Base-by-base conservation (phyloP, 2,797 vertebrate genomes). In the Peromyscus eremicus region DNA sequence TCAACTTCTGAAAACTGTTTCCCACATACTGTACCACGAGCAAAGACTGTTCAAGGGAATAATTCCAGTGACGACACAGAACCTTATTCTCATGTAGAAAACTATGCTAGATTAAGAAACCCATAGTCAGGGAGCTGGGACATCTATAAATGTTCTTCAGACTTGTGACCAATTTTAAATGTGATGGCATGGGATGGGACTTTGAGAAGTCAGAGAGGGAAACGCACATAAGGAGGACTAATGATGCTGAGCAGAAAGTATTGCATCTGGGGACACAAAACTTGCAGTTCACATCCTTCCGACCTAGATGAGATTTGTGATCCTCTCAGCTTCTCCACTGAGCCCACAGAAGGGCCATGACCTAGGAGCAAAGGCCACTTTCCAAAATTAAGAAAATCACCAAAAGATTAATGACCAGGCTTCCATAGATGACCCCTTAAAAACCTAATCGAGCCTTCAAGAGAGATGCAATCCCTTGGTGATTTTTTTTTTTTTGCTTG, bases 41-140 rank as follows among this genome's bases (percentile, higher is more conserved):
- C n/a, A 40, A 93, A 81, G 66, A 73, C 49, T 85, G 83, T 73
- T 96, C 29, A 92, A 86, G 68, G 34, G 76, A 85, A 11, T 43
- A 32, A 37, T 94, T 43, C 91, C 14, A 40, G 16, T 60, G 10
- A 89, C 16, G 23, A 27, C 19, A n/a, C 6, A 52, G 37, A 90
- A 85, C 4, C 40, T 68, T 9, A 68, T 37, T 46, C 17, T 88
- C 57, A 27, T 49, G 1, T 76, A 57, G 55, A 52, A 80, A 91
- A 91, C 62, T 34, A 27, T 49, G 27, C 49, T 86, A 62, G 57
- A 88, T 40, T 64, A 89, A 96, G 71, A 94, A 43, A 60, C 27
- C 25, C 21, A 25, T 17, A 90, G 80, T 64, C 29, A 11, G 52
- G 21, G 23, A 73, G 34, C 25, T 60, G 55, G 52, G n/a, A 55